A percentile compares a stretch with the other conserved stretches of the same genome.
phyloP scores from a whole-genome alignment of 2,888 invertebrate genomes.

The Phaonia tiefii region DNA sequence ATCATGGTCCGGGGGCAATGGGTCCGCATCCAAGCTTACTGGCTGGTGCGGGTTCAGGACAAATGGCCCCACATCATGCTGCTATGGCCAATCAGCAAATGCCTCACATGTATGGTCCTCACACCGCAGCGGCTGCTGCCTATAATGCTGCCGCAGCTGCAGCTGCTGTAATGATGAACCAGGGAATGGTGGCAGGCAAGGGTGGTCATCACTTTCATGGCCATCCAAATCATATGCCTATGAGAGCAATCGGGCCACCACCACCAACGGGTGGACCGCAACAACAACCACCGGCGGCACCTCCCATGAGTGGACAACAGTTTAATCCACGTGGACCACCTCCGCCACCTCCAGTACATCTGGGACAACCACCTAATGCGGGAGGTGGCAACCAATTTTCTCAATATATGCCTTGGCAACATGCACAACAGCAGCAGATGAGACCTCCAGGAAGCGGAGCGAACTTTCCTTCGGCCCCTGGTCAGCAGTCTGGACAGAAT shows the following conservation, averaged over 20 bases:
- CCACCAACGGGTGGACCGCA: conserved; percentile 71
- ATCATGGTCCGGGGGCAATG: conserved; percentile 67
- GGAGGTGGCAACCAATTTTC: conserved; percentile 74
- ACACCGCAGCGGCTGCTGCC: conserved; percentile 70
- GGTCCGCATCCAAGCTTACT: conserved; percentile 65
- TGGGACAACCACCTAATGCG: conserved; percentile 71
- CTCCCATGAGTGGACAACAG: conserved; percentile 69
- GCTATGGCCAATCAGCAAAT: conserved; percentile 74
- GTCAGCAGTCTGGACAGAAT: conserved; percentile 75
- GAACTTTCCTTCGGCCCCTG: conserved; percentile 62
- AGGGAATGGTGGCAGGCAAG: conserved; percentile 68
- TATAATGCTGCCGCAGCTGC: conserved; percentile 71
- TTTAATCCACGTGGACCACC: conserved; percentile 70
- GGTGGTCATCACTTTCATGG: conserved; percentile 71
- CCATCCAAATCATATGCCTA: conserved; percentile 73
- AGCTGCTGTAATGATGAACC: conserved; percentile 76
- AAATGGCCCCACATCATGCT: conserved; percentile 75
- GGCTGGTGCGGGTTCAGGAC: conserved; percentile 61
- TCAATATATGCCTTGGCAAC: conserved; percentile 79
- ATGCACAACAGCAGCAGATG: conserved; percentile 74
- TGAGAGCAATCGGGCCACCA: conserved; percentile 71
- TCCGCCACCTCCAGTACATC: conserved; percentile 74
- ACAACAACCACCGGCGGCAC: conserved; percentile 71
- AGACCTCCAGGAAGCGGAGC: conserved; percentile 70
- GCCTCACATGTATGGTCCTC: conserved; percentile 73